Evolutionary conservation across 2,113 vertebrate genomes (phyloP).

Genomic region (Chionis minor): DNA sequence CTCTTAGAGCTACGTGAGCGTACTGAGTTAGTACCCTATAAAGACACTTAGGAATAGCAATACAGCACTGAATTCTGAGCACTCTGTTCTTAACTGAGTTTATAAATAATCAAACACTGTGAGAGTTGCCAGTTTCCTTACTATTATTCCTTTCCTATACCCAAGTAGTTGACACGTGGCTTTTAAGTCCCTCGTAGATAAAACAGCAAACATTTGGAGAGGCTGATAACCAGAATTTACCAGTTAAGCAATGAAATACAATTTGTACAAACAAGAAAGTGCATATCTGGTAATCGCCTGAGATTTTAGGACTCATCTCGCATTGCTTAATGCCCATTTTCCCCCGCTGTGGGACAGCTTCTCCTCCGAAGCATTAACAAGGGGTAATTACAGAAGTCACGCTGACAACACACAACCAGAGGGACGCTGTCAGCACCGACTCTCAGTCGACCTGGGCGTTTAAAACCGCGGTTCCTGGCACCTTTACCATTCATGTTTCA

Average conservation of each 20-base stretch:
- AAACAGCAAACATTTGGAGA: not conserved
- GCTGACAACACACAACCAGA: not conserved
- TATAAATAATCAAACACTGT: not conserved
- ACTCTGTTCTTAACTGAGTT: not conserved
- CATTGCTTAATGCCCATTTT: not conserved
- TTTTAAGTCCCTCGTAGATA: not conserved
- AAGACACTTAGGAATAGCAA: not conserved
- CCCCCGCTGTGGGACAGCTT: not conserved
- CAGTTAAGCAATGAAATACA: not conserved
- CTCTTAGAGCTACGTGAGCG: not conserved
- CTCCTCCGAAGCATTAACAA: conserved; percentile 7
- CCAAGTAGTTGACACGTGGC: not conserved
- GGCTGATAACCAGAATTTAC: not conserved
- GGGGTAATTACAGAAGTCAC: not conserved
- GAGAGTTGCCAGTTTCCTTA: not conserved
- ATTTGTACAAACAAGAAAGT: not conserved
- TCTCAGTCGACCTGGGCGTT: not conserved
- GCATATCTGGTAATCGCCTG: not conserved
- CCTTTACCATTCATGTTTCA: not conserved
- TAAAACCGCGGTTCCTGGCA: not conserved
- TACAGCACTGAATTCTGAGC: not conserved
- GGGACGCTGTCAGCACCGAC: not conserved
- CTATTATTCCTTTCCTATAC: not conserved
- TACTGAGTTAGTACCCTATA: not conserved
- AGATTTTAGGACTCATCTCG: not conserved